Conservation (phyloP, 2,113 vertebrate species). For the Xenus cinereus region DNA sequence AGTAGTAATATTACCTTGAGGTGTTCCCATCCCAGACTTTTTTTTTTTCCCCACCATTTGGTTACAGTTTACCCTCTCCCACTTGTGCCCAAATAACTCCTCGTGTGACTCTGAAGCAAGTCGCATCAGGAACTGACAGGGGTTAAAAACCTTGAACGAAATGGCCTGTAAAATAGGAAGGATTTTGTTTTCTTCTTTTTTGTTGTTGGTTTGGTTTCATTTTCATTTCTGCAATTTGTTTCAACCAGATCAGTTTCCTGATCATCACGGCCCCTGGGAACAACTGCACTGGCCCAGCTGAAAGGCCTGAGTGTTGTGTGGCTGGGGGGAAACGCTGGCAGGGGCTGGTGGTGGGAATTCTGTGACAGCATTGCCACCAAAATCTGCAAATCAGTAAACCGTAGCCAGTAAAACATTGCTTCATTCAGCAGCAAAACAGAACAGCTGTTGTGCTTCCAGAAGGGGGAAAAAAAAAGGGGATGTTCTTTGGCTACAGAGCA, state of each 20-base stretch:
- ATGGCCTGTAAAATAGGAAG: background rate
- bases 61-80: background rate
- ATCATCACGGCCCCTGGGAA: background rate
- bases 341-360: background rate
- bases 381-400: slow-evolving; percentile 14
- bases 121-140: background rate
- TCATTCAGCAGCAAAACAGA: slow-evolving; percentile 30
- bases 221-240: background rate
- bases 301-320: background rate
- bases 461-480: background rate
- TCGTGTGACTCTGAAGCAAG: background rate
- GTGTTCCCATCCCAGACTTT: background rate
- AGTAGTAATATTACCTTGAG: background rate
- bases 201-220: background rate
- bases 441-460: slow-evolving; percentile 23
- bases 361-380: background rate
- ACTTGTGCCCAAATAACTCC: background rate
- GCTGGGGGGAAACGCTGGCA: background rate
- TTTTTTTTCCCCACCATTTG: background rate
- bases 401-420: background rate
- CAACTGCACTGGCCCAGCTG: background rate
- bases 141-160: background rate
- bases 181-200: background rate
- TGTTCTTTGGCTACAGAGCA: background rate
- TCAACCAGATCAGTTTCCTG: background rate